Base-by-base conservation (phyloP, 2,888 invertebrate species). In the Macrophya alboannulata region DNA sequence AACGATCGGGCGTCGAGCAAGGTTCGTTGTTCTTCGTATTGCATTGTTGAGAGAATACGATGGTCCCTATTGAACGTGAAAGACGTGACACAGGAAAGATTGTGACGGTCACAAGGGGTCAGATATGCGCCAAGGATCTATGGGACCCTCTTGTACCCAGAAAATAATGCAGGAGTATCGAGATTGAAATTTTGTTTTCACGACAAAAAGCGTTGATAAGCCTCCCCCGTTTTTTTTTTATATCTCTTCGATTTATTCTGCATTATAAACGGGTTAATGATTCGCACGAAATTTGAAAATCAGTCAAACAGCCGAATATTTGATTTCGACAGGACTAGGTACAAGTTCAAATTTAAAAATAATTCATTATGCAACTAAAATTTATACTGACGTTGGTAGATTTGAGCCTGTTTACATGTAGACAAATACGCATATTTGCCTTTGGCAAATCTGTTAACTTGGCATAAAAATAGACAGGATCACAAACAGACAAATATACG, bases 1-100 rank as follows among this genome's bases (percentile, higher is more conserved):
- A 68, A 83, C 31, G 81, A 81, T 62, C 59, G 43, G 81, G 62
- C 43, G 59, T 45, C 48, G 68, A 48, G 62, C 25, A 81, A 43
- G 37, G 55, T 55, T 77, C 81, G 81, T 65, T 55, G 81, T 81
- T 81, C 55, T 81, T 81, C 62, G 62, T 43, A 59, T 65, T 48
- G 51, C 68, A 68, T 83, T 71, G 83, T 83, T 48, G 68, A 31
- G 9, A 45, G 37, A 37, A 62, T n/a, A 62, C 43, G 81, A 81
- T 62, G 31, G 43, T 15, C 21, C 81, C 62, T 21, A 81, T 81
- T 62, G n/a, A 81, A 17, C n/a, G 81, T 81, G 62, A 81, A 10
- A 62, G 59, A 51, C 81, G 81, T 59, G 81, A 81, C 40, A 40
- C 25, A 21, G 21, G 37, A 43, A 55, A 25, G 31, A 55, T n/a